These are phyloP conservation scores for Galerucella pusilla DNA, from an alignment of 2,888 invertebrate genomes.

Conservation along the genomic window DNA sequence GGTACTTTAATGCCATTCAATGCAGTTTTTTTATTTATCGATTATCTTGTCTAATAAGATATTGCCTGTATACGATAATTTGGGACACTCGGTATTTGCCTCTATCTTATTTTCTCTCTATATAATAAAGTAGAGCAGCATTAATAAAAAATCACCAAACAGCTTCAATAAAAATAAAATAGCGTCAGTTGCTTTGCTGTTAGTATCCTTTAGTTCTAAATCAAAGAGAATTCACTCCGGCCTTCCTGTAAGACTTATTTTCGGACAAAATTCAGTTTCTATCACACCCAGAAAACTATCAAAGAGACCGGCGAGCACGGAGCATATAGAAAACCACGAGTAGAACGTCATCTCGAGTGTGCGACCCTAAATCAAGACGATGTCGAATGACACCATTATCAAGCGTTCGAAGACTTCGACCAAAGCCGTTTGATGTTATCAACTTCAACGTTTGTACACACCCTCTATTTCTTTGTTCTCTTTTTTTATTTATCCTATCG, in stretches of 20 bases:
- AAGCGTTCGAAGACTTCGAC: constrained; percentile 55
- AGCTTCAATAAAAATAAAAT: background rate
- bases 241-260: constrained; percentile 18
- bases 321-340: constrained; percentile 29
- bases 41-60: no score
- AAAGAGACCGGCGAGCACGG: constrained; percentile 22
- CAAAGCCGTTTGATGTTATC: constrained; percentile 57
- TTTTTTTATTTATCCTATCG: constrained; percentile 53
- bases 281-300: constrained; percentile 28
- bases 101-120: no score
- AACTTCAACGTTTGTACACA: constrained; percentile 57
- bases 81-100: no score
- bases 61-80: no score
- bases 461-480: constrained; percentile 55
- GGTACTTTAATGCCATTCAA: no score
- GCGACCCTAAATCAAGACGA: constrained; percentile 56
- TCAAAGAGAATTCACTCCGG: constrained; percentile 12
- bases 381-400: constrained; percentile 60
- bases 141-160: background rate
- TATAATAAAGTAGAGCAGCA: no score
- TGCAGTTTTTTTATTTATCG: no score
- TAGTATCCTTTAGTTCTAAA: constrained; percentile 5
- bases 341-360: constrained; percentile 47
- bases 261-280: constrained; percentile 26
- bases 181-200: background rate